Base-by-base conservation (phyloP, 2,797 vertebrate species). In the Austrolebias charrua region DNA sequence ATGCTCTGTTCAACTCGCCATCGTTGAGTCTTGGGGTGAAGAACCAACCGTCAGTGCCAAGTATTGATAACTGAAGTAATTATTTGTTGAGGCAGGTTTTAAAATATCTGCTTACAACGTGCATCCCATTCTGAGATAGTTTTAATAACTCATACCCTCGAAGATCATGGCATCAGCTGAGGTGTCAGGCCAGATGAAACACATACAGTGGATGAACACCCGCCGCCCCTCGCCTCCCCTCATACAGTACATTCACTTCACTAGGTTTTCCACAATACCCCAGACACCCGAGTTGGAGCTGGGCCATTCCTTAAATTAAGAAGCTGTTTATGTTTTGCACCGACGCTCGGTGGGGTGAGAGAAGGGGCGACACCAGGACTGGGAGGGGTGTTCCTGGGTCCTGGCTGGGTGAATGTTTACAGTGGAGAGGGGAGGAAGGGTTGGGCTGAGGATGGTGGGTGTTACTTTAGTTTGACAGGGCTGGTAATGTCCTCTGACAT, bases 1-100 rank as follows among this genome's bases (percentile, higher is more conserved):
- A 80, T 88, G 74, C 79, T 88, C 80, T 90, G 88, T 91, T 90
- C 61, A 55, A 33, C 71, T 57, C 55, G 0, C n/a, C 69, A 55
- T 66, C 24, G 28, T 70, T 70, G 57, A 45, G 50, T 59, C 66
- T 82, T 59, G 71, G 53, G 57, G 52, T 68, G 79, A 66, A 73
- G 60, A 79, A 78, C 78, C 46, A 65, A 65, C 59, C 49, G 31
- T 51, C 50, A 38, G 62, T 46, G 45, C 60, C 69, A 6, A 66
- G 69, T 40, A 14, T 52, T 72, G 31, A 65, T 63, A 20, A 57
- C 44, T 70, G 19, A 10, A 75, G 18, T 55, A 49, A 71, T 66
- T 69, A 16, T 12, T 61, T 58, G 60, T 57, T 13, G 66, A 55
- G 19, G 18, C 35, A 24, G 5, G 7, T 24, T 42, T 16, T 42